Conservation (phyloP, 2,888 invertebrate species). For the Xanthorhoe spadicearia region DNA sequence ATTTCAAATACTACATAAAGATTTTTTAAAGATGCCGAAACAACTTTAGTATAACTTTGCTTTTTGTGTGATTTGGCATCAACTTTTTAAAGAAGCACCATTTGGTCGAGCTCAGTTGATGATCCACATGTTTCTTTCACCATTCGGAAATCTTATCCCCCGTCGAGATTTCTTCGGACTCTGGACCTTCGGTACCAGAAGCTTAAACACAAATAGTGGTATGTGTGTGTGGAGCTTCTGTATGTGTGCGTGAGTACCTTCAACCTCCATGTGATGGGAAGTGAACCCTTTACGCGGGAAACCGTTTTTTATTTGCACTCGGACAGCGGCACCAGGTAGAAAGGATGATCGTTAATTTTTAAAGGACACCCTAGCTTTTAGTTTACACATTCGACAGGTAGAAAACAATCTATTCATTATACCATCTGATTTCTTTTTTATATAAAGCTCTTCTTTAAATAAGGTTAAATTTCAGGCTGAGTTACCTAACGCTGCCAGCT, state of each 20-base stretch:
- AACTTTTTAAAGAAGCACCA: not conserved
- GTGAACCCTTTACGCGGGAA: constrained; percentile 85
- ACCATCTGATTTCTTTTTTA: no score
- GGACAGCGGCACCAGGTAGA: constrained; percentile 85
- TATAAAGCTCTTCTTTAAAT: no score
- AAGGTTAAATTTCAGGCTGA: not conserved
- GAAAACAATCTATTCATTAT: constrained; percentile 1
- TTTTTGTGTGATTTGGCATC: constrained; percentile 10
- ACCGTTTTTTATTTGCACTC: constrained; percentile 85
- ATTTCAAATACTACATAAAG: no score
- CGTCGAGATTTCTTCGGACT: constrained; percentile 78
- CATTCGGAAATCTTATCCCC: constrained; percentile 78
- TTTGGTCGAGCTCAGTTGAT: constrained; percentile 28
- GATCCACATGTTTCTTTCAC: constrained; percentile 70
- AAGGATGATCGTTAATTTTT: constrained; percentile 84
- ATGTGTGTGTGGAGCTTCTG: constrained; percentile 48
- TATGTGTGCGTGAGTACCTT: constrained; percentile 60
- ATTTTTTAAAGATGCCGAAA: not conserved
- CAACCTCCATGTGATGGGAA: constrained; percentile 83
- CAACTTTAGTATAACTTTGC: no score
- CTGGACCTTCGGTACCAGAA: constrained; percentile 67
- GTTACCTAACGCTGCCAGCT: not conserved
- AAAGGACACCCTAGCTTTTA: constrained; percentile 71
- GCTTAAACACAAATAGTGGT: constrained; percentile 51
- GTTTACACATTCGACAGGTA: constrained; percentile 33